A percentile compares a stretch with the other conserved stretches of the same genome.
phyloP scores from a whole-genome alignment of 2,797 vertebrate species.

The Hoplostethus mediterraneus region DNA sequence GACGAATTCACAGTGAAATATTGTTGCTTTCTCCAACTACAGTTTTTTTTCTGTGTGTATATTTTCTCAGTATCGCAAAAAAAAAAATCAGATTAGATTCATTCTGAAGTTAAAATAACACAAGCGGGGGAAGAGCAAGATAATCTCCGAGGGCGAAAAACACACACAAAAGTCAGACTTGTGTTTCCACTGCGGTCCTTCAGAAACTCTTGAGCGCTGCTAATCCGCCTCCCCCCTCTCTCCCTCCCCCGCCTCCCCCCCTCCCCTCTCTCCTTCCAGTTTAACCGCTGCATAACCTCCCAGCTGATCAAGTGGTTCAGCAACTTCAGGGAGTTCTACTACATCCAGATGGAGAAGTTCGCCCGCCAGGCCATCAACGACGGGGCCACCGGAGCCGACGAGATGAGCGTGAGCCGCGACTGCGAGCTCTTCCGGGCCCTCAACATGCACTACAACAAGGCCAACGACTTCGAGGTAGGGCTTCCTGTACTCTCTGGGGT shows the following conservation, averaged over 20 bases:
- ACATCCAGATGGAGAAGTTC: constrained; percentile 99
- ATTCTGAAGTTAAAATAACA: too few species aligned
- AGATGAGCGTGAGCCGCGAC: constrained; percentile 96
- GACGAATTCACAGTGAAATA: too few species aligned
- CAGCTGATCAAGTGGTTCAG: constrained; percentile 99
- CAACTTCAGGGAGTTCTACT: constrained; percentile 99
- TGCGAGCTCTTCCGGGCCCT: constrained; percentile 98
- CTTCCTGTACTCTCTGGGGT: constrained; percentile 54
- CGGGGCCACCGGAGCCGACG: constrained; percentile 92
- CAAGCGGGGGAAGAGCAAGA: too few species aligned
- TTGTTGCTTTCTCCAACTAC: background rate
- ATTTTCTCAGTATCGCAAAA: too few species aligned
- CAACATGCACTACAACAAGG: constrained; percentile 99
- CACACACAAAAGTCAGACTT: too few species aligned
- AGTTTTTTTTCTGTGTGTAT: too few species aligned
- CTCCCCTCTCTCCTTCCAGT: constrained; percentile 83
- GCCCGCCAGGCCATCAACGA: constrained; percentile 98
- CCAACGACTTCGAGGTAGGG: constrained; percentile 99
- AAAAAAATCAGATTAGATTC: too few species aligned
- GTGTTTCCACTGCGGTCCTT: background rate
- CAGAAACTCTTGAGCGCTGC: background rate
- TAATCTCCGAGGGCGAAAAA: too few species aligned
- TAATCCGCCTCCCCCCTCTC: constrained; percentile 42
- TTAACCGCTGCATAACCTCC: constrained; percentile 99
- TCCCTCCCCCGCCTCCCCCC: constrained; percentile 45